Evolutionary conservation across 2,888 invertebrate genomes (phyloP).

Genomic region (Dorcus hopei): DNA sequence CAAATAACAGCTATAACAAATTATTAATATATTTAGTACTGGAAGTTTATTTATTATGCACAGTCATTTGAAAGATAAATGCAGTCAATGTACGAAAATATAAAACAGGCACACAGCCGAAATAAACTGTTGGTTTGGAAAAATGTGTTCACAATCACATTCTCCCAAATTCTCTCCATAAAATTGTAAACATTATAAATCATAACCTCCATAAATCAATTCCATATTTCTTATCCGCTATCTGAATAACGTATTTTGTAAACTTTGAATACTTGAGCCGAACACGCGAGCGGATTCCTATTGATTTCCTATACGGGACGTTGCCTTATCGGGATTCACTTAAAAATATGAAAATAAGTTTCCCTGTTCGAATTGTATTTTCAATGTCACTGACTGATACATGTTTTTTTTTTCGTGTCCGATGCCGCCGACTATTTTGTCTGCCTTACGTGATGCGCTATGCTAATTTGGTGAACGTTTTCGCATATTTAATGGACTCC

Average conservation of each 20-base stretch:
- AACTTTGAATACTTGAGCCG: conserved; percentile 22
- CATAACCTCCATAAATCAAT: conserved; percentile 24
- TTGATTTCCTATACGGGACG: conserved; percentile 20
- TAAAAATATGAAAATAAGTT: conserved; percentile 17
- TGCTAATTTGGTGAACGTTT: conserved; percentile 2
- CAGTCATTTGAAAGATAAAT: no score
- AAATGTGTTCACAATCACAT: no score
- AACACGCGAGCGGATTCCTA: conserved; percentile 18
- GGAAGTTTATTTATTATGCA: no score
- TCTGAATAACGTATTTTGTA: conserved; percentile 26
- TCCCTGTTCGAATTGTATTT: conserved; percentile 3
- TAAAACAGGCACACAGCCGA: no score
- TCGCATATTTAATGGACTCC: no score
- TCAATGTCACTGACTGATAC: background rate
- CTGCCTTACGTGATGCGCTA: background rate
- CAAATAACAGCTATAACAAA: no score
- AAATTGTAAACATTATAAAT: conserved; percentile 19
- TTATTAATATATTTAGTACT: no score
- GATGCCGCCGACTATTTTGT: background rate
- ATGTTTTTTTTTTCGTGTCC: background rate
- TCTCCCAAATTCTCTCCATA: background rate
- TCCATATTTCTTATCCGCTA: conserved; percentile 20
- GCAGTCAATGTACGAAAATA: no score
- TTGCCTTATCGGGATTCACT: conserved; percentile 24
- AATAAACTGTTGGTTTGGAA: no score